These are phyloP conservation scores for Wiebesia pumilae DNA, from an alignment of 1,140 invertebrate genomes.

Conservation along the genomic window DNA sequence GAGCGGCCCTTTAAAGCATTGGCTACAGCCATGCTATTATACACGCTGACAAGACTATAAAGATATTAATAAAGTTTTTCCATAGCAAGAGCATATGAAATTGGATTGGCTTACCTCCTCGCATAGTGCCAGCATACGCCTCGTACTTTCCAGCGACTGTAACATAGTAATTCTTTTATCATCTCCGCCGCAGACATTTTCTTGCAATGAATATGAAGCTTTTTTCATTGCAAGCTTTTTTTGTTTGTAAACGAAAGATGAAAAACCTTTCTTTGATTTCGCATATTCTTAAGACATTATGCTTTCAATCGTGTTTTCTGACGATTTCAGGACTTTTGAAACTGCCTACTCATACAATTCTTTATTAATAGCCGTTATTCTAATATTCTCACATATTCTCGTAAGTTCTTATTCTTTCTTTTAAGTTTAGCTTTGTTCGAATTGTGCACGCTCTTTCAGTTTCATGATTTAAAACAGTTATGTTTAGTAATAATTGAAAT, in stretches of 20 bases:
- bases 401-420: neutral
- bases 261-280: neutral
- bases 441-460: neutral
- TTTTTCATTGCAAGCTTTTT: no score
- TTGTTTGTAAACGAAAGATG: neutral
- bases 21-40: neutral
- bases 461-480: no score
- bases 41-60: neutral
- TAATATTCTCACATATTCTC: neutral
- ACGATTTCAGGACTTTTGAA: neutral
- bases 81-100: slow-evolving; percentile 20
- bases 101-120: slow-evolving; percentile 89
- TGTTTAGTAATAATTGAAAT: no score
- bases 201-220: neutral
- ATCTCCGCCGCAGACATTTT: neutral
- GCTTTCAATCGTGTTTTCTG: neutral
- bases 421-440: neutral
- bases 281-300: neutral
- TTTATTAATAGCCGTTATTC: neutral
- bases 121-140: slow-evolving; percentile 95
- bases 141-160: slow-evolving; percentile 96
- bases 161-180: slow-evolving; percentile 72
- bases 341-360: neutral
- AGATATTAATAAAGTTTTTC: slow-evolving; percentile 19
- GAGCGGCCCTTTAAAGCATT: neutral